Evolutionary conservation across 2,888 invertebrate species (phyloP), one percentile per base, ranked within the genome.

Genomic region (Anthrax anthrax): DNA sequence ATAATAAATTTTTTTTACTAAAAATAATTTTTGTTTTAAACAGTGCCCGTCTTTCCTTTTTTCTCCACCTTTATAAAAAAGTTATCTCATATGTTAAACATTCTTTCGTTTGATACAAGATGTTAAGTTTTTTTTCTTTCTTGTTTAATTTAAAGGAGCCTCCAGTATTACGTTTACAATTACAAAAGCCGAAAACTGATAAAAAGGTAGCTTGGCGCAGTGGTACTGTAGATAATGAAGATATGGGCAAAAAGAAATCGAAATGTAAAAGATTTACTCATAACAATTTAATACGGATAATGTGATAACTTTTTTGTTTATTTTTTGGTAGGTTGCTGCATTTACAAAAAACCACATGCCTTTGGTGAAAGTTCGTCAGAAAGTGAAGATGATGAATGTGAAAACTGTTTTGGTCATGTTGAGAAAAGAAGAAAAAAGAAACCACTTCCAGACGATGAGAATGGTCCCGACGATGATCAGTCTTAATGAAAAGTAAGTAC

Each of bases 201-300:
- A 84, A 84, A 66, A 89, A 87, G 66, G 94, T 95, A 1, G 81
- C 81, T 51, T 96, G 92, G 90, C 81, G 83, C 12, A 80, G 81
- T 49, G 90, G 83, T 56, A 92, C 94, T 1, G 84, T 96, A 14
- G 95, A 96, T 67, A 95, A 96, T 70, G 95, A 96, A 65, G 72
- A 90, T 61, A 78, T 95, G 83, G 86, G 89, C 62, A 90, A 86
- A 67, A 94, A 92, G 70, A 95, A 95, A 67, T 95, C 95, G 19
- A 96, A 95, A 77, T 95, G 95, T 91, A 71, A 77, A 23, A 8
- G 23, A 23, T 8, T 6, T 23, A 23, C 23, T 23, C 23, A 6
- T 23, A 6, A 8, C 42, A 18, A 17, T 42, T 39, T 16, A 40
- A 46, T 29, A 19, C 18, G 23, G 23, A 23, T 23, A 23, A 23